phyloP scores from a whole-genome alignment of 2,113 vertebrate genomes.

The Thamnophis sirtalis region DNA sequence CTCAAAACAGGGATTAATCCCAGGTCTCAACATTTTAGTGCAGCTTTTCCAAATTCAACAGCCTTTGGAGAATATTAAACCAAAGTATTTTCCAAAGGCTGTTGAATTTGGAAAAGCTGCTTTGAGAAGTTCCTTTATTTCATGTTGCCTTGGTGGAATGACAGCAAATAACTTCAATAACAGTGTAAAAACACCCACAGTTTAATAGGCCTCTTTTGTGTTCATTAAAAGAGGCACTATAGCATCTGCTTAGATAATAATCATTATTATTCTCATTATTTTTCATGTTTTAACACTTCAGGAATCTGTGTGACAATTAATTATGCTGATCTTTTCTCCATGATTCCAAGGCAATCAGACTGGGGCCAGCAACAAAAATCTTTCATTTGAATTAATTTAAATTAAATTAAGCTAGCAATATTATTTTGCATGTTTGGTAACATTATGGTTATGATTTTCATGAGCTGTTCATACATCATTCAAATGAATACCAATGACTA shows the following conservation, averaged over 20 bases:
- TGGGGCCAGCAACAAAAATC: neutral
- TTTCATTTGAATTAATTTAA: neutral
- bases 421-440: neutral
- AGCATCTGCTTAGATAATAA: neutral
- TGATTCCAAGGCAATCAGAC: neutral
- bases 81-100: neutral
- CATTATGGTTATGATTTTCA: neutral
- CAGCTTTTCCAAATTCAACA: too few species aligned
- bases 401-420: neutral
- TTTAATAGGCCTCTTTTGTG: neutral
- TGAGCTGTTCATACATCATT: neutral
- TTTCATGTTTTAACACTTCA: neutral
- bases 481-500: neutral
- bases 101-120: neutral
- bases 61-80: neutral
- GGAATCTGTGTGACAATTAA: neutral
- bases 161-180: neutral
- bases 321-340: neutral
- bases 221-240: neutral
- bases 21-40: neutral
- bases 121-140: neutral
- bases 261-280: neutral
- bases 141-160: neutral
- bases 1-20: neutral
- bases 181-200: neutral